Evolutionary conservation across 2,888 invertebrate genomes (phyloP).

Genomic region (Odontomyia ornata): DNA sequence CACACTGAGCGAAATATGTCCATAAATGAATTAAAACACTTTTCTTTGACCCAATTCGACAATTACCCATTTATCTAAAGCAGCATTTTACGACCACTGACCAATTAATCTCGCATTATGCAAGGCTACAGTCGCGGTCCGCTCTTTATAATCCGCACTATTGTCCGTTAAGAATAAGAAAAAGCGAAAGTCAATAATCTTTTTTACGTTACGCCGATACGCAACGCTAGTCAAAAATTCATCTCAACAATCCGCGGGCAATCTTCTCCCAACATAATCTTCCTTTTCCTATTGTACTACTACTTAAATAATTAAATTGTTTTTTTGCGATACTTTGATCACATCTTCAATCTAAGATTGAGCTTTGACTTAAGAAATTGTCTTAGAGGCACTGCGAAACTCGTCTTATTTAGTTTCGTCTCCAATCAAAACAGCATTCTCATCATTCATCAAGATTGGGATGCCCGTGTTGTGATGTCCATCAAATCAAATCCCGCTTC

Average conservation of each 20-base stretch:
- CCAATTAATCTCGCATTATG: too few species aligned
- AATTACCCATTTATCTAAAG: too few species aligned
- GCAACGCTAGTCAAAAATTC: not conserved
- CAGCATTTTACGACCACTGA: too few species aligned
- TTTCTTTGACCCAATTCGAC: too few species aligned
- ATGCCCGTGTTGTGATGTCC: not conserved
- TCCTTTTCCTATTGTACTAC: not conserved
- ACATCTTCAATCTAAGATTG: not conserved
- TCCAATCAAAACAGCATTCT: not conserved
- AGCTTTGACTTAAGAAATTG: not conserved
- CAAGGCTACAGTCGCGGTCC: too few species aligned
- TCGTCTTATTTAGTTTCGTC: not conserved
- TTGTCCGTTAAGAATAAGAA: not conserved
- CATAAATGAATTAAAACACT: too few species aligned
- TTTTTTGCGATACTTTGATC: slow-evolving; percentile 1
- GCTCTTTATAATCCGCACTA: not conserved
- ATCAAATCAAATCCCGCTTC: not conserved
- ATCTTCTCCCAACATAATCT: not conserved
- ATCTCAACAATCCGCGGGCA: not conserved
- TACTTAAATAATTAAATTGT: not conserved
- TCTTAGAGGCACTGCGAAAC: not conserved
- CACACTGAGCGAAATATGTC: too few species aligned
- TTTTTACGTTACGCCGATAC: not conserved
- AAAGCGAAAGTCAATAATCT: not conserved
- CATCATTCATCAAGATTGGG: not conserved